Evolutionary conservation across 2,113 vertebrate species (phyloP).

Genomic region (Mus spicilegus): DNA sequence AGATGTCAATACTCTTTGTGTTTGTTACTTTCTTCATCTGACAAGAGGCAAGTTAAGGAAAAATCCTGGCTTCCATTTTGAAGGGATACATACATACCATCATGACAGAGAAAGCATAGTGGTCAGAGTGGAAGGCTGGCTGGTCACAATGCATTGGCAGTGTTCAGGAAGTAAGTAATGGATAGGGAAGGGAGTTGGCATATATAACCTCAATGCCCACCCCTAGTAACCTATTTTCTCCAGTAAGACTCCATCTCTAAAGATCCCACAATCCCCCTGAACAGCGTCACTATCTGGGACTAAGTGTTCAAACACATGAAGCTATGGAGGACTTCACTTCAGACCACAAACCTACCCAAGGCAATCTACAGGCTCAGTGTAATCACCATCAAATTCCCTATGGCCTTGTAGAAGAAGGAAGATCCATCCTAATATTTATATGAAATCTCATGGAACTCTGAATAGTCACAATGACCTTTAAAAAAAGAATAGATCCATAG

Average conservation of each 20-base stretch:
- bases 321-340: neutral
- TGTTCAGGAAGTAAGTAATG: neutral
- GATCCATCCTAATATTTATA: neutral
- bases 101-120: neutral
- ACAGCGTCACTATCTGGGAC: neutral
- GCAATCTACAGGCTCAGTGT: neutral
- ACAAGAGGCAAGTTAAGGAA: neutral
- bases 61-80: neutral
- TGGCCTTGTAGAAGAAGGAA: neutral
- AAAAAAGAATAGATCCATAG: neutral
- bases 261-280: neutral
- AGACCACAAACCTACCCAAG: neutral
- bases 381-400: neutral
- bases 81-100: neutral
- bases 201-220: neutral
- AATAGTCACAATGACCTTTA: neutral
- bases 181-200: no score
- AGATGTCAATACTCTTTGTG: neutral
- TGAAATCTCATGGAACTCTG: neutral
- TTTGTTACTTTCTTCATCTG: neutral
- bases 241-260: neutral
- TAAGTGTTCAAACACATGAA: neutral
- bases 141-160: neutral
- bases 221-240: neutral
- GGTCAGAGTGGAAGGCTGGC: no score